Evolutionary conservation across 2,888 invertebrate species (phyloP).

Genomic region (Tetheella fluctuosa): DNA sequence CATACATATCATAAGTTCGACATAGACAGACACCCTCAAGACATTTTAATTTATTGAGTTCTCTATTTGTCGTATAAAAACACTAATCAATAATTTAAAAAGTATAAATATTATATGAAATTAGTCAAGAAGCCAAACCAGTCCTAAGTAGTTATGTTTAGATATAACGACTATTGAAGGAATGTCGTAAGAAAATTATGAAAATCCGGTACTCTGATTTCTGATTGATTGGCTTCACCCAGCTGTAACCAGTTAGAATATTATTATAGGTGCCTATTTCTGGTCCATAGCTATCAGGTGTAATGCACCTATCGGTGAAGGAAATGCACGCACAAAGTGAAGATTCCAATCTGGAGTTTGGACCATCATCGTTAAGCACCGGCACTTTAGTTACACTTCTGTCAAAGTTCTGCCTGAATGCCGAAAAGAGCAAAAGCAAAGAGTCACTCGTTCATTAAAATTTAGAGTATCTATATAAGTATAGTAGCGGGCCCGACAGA

Average conservation of each 20-base stretch:
- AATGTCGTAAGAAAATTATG: slow-evolving; percentile 3
- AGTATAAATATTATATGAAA: background rate
- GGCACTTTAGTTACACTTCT: too few relatives aligned
- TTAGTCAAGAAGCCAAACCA: background rate
- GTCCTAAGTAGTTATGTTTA: background rate
- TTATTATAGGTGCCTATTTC: background rate
- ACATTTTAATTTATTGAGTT: too few relatives aligned
- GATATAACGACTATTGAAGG: background rate
- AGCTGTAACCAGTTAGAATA: background rate
- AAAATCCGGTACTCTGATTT: slow-evolving; percentile 4
- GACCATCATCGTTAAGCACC: too few relatives aligned
- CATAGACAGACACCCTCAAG: too few relatives aligned
- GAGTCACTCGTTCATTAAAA: too few relatives aligned
- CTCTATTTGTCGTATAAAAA: background rate
- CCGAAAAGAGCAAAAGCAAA: too few relatives aligned
- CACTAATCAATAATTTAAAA: background rate
- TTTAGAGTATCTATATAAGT: too few relatives aligned
- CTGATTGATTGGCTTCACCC: background rate
- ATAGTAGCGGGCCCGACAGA: too few relatives aligned
- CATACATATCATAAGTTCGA: too few relatives aligned
- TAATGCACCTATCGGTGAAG: background rate
- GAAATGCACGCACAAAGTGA: background rate
- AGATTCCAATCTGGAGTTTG: too few relatives aligned
- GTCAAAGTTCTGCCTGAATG: too few relatives aligned
- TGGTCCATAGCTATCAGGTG: background rate